A percentile compares a stretch with the other conserved stretches of the same genome.
These are phyloP conservation scores for Prionace glauca DNA, from an alignment of 2,797 vertebrate species.

Conservation along the genomic window DNA sequence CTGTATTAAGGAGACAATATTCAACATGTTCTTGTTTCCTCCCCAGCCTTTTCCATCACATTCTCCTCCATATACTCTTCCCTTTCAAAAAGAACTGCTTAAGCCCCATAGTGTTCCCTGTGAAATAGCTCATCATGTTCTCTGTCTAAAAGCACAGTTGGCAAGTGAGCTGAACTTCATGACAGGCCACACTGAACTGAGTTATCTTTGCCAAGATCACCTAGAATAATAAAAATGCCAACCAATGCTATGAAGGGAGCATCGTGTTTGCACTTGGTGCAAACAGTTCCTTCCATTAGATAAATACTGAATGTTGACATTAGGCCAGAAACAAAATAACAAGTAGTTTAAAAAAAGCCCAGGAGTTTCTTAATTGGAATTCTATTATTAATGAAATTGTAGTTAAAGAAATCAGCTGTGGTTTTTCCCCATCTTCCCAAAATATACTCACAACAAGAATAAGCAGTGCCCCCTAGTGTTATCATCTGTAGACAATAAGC, in stretches of 20 bases:
- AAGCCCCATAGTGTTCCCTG: constrained; percentile 49
- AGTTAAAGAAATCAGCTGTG: constrained; percentile 63
- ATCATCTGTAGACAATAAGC: constrained; percentile 64
- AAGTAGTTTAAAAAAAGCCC: constrained; percentile 46
- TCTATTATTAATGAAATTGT: constrained; percentile 63
- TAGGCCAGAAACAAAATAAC: constrained; percentile 49
- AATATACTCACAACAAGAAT: constrained; percentile 73
- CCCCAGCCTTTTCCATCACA: constrained; percentile 14
- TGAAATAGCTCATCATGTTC: constrained; percentile 51
- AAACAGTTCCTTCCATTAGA: constrained; percentile 42
- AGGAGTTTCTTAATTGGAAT: constrained; percentile 49
- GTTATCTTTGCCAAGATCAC: constrained; percentile 57
- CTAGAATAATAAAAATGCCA: constrained; percentile 40
- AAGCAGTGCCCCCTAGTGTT: constrained; percentile 99
- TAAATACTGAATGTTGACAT: constrained; percentile 46
- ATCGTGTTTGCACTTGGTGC: constrained; percentile 42
- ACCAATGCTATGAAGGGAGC: constrained; percentile 45
- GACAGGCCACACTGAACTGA: constrained; percentile 58
- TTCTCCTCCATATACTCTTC: constrained; percentile 42
- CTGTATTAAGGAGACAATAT: neutral
- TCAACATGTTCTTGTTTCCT: constrained; percentile 36
- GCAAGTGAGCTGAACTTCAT: constrained; percentile 58
- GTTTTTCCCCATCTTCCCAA: constrained; percentile 50
- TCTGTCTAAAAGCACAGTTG: constrained; percentile 60
- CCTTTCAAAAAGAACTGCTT: constrained; percentile 52